These are phyloP conservation scores for Cydia strobilella DNA, from an alignment of 1,140 invertebrate genomes.

Conservation along the genomic window DNA sequence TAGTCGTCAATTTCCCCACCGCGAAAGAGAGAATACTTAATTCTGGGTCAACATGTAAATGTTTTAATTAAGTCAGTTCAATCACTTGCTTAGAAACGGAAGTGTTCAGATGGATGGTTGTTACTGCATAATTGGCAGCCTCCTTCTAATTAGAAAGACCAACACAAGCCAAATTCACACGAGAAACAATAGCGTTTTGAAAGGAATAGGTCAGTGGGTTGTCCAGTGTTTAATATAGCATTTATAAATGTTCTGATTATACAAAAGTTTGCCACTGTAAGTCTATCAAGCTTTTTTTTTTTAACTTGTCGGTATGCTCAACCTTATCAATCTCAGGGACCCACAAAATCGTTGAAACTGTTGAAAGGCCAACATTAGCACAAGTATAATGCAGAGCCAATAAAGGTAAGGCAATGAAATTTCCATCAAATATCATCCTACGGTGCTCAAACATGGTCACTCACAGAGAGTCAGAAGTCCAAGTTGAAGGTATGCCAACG, in stretches of 20 bases:
- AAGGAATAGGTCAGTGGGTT: not conserved
- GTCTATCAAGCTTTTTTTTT: no score
- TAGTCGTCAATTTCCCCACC: not conserved
- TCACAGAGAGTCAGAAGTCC: no score
- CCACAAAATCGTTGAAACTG: no score
- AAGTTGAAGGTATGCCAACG: no score
- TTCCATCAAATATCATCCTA: no score
- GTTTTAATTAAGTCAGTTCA: not conserved
- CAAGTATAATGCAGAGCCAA: no score
- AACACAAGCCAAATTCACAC: slow-evolving; percentile 12
- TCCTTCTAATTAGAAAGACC: not conserved
- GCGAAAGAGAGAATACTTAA: not conserved
- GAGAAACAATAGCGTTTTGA: slow-evolving; percentile 6
- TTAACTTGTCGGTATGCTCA: no score
- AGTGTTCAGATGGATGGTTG: not conserved
- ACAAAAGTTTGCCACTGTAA: no score
- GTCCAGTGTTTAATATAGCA: not conserved
- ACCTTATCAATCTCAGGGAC: no score
- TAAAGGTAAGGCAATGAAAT: no score
- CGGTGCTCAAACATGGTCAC: no score
- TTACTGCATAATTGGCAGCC: not conserved
- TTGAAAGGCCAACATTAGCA: no score
- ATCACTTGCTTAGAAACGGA: not conserved
- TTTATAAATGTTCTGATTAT: not conserved
- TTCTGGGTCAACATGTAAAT: not conserved